These are phyloP conservation scores for Coleophora flavipennella DNA, from an alignment of 2,888 invertebrate genomes.

Conservation along the genomic window DNA sequence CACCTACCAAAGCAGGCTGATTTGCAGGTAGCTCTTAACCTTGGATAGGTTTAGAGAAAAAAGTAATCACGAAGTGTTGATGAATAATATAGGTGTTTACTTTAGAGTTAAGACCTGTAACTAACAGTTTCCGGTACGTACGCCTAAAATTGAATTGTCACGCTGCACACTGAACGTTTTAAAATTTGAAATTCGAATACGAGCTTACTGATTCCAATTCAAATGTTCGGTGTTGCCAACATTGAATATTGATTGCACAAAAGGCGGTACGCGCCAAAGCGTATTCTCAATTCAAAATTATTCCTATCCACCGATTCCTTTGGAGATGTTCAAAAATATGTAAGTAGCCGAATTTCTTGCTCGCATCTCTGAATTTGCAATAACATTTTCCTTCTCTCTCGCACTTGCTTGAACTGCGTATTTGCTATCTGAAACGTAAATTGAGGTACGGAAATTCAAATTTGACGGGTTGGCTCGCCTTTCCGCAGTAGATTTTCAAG, in stretches of 20 bases:
- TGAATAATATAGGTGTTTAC: too few species aligned
- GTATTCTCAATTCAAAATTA: constrained; percentile 73
- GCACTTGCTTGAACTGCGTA: constrained; percentile 8
- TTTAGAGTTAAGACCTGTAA: too few species aligned
- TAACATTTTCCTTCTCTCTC: constrained; percentile 36
- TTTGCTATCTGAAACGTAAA: constrained; percentile 30
- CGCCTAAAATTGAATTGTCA: constrained; percentile 4
- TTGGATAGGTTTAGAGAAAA: too few species aligned
- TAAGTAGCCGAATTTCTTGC: constrained; percentile 66
- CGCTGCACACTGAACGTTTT: constrained; percentile 32
- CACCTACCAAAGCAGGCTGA: too few species aligned
- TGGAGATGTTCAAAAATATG: constrained; percentile 68
- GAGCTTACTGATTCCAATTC: constrained; percentile 55
- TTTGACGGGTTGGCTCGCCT: constrained; percentile 64
- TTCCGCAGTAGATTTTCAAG: constrained; percentile 60
- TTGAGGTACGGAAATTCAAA: constrained; percentile 67
- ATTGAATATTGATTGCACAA: constrained; percentile 74
- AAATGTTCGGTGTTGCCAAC: constrained; percentile 53
- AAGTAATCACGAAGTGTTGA: too few species aligned
- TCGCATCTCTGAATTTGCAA: constrained; percentile 54
- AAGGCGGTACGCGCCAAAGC: constrained; percentile 67
- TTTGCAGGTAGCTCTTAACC: too few species aligned
- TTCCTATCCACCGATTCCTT: constrained; percentile 63
- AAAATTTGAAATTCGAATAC: constrained; percentile 48
- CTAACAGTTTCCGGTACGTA: too few species aligned